Base-by-base conservation (phyloP, 30 jellyfish, hydroid and myxozoan genomes). In the Hydractinia symbiolongicarpus region DNA sequence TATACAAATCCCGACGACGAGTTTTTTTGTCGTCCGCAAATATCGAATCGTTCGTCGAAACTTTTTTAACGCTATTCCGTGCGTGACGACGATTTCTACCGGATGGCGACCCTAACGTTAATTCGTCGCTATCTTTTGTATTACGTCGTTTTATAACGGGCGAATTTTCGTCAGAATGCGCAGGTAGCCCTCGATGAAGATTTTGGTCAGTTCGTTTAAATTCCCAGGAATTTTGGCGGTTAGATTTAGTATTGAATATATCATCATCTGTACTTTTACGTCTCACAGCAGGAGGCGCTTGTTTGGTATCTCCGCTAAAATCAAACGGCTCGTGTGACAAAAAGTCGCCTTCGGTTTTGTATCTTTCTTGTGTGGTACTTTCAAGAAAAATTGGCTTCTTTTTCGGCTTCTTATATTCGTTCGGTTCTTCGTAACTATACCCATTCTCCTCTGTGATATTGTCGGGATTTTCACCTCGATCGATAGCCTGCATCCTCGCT, bases 401-500 rank as follows among this genome's bases (percentile, higher is more conserved):
- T 53, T 84, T 84, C 67, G 15, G 80, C 78, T 77, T 77, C 54
- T 21, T 53, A 7, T 52, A 20, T 9, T 52, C 9, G 17, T 55
- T 55, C 4, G 61, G 51, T 20, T 19, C 76, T 66, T 19, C 8
- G 30, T 19, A 66, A 66, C 50, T 53, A 9, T 6, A 8, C 8
- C 50, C 9, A 66, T 50, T 14, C 11, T 17, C 30, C 5, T 52
- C 80, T 40, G 66, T 66, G 9, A 61, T 69, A 53, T 66, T 50
- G 64, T 66, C 86, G 5, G 84, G 83, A 72, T 71, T 60, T 55
- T 74, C 74, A 4, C 95, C 94, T 4, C 52, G 76, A 67, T 91
- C 96, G 44, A 86, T 86, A 0, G 98, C 98, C 44, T 82, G 87
- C 89, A 91, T 64, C n/a, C 91, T 82, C 10, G 92, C 96, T 21